These are phyloP conservation scores for Danionella dracula DNA, from an alignment of 2,797 vertebrate species.

Conservation along the genomic window DNA sequence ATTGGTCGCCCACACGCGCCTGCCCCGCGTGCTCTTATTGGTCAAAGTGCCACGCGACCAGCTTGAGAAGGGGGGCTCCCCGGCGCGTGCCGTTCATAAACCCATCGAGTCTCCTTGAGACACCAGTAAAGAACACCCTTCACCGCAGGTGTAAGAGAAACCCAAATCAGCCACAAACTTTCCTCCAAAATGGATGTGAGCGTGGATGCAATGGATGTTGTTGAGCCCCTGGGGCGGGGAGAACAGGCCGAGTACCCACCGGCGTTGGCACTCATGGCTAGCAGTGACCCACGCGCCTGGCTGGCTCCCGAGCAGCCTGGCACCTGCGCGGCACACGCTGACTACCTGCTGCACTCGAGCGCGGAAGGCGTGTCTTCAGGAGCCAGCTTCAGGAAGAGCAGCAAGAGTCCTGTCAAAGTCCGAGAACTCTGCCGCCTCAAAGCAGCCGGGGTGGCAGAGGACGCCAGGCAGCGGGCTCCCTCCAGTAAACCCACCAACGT, in stretches of 20 bases:
- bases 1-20: conserved; percentile 92
- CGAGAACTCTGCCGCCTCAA: conserved; percentile 68
- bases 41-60: conserved; percentile 82
- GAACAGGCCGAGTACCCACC: conserved; percentile 61
- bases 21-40: conserved; percentile 72
- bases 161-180: conserved; percentile 15
- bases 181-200: conserved; percentile 62
- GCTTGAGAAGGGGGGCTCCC: conserved; percentile 81
- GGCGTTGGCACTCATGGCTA: conserved; percentile 73
- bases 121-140: conserved; percentile 83
- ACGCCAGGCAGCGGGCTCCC: conserved; percentile 72
- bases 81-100: conserved; percentile 98
- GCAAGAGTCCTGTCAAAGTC: conserved; percentile 63
- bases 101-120: conserved; percentile 79
- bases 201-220: conserved; percentile 51
- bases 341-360: conserved; percentile 75
- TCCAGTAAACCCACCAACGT: conserved; percentile 69
- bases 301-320: conserved; percentile 75
- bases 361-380: conserved; percentile 59
- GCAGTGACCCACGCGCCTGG: conserved; percentile 84
- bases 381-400: conserved; percentile 58
- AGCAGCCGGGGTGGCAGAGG: conserved; percentile 49
- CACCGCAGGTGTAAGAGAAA: conserved; percentile 62
- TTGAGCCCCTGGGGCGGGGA: conserved; percentile 49
- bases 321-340: conserved; percentile 77